Conservation (phyloP, 2,113 vertebrate species). For the Coreoperca whiteheadi region DNA sequence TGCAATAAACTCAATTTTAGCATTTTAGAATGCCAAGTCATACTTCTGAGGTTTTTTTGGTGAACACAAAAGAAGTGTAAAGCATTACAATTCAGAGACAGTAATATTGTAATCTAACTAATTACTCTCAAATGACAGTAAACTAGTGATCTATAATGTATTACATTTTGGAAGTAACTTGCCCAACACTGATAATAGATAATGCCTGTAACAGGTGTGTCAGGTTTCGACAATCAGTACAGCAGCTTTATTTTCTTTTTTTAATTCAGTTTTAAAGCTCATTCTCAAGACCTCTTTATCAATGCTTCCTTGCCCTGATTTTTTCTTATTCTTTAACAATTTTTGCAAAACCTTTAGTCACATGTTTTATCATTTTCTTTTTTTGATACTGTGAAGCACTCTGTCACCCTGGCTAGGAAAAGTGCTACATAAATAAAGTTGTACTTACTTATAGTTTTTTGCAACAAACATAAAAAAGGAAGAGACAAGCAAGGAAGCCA, state of each 20-base stretch:
- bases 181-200: too few relatives aligned
- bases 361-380: neutral
- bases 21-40: too few relatives aligned
- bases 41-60: too few relatives aligned
- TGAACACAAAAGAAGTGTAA: too few relatives aligned
- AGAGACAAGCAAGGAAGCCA: neutral
- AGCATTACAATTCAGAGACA: too few relatives aligned
- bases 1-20: too few relatives aligned
- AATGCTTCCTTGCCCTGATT: neutral
- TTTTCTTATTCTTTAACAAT: neutral
- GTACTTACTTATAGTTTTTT: neutral
- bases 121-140: too few relatives aligned
- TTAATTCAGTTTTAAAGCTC: neutral
- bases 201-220: too few relatives aligned
- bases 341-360: neutral
- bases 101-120: too few relatives aligned
- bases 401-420: neutral
- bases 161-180: too few relatives aligned
- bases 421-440: neutral
- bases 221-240: too few relatives aligned
- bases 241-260: constrained; percentile 9
- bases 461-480: neutral
- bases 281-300: neutral
- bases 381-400: neutral
- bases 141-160: too few relatives aligned